Evolutionary conservation across 1,140 invertebrate genomes (phyloP).

Genomic region (Neuroterus valhalla): DNA sequence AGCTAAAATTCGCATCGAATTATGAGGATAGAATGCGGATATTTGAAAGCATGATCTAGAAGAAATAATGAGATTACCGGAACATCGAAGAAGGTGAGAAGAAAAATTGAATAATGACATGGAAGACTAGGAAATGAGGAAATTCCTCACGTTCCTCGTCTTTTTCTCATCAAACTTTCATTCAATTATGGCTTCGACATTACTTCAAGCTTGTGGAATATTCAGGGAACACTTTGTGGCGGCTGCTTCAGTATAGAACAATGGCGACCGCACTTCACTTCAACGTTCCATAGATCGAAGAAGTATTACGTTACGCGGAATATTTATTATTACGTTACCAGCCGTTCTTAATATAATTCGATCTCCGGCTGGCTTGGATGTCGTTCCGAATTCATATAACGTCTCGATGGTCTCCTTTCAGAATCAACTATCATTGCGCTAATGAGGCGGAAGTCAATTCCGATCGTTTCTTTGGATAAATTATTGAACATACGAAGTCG

Average conservation of each 20-base stretch:
- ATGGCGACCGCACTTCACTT: conserved; percentile 48
- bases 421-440: not conserved
- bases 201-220: conserved; percentile 52
- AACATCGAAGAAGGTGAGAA: not conserved
- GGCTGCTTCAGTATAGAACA: conserved; percentile 53
- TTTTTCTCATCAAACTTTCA: conserved; percentile 59
- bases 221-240: conserved; percentile 51
- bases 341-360: conserved; percentile 14
- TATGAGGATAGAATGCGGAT: conserved; percentile 1
- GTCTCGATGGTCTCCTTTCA: not conserved
- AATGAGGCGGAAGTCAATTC: not conserved
- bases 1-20: not conserved
- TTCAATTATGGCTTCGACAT: conserved; percentile 54
- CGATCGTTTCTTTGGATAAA: not conserved
- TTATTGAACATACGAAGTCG: not conserved
- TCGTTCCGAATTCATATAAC: not conserved
- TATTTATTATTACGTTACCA: conserved; percentile 30
- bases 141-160: not conserved
- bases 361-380: not conserved
- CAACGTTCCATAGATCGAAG: conserved; percentile 24
- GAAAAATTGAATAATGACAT: conserved; percentile 24
- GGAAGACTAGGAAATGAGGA: not conserved
- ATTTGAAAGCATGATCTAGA: not conserved
- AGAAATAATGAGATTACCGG: conserved; percentile 6
- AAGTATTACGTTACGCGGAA: conserved; percentile 5